Conservation (phyloP, 2,797 vertebrate genomes). For the Paratrypauchen microcephalus region DNA sequence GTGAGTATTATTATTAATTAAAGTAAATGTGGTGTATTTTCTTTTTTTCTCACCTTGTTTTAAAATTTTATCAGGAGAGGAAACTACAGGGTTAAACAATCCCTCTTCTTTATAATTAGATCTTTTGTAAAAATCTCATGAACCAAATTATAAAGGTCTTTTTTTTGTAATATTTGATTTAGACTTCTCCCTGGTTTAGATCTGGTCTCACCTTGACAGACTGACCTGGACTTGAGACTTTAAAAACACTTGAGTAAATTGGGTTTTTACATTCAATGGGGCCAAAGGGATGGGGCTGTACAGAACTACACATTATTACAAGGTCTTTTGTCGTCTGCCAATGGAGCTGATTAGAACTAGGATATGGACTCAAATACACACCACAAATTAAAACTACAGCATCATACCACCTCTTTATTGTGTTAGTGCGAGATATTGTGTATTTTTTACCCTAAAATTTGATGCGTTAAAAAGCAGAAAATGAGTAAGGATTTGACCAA, state of each 20-base stretch:
- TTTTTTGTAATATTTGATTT: background rate
- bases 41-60: background rate
- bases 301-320: conserved; percentile 4
- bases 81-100: background rate
- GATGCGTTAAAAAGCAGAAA: no score
- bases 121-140: background rate
- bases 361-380: background rate
- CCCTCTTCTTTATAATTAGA: background rate
- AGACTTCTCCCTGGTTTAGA: conserved; percentile 4
- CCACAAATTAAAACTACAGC: no score
- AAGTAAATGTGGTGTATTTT: background rate
- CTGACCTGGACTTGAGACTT: conserved; percentile 20
- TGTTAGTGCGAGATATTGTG: no score
- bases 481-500: no score
- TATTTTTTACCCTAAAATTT: no score
- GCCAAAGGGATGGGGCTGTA: conserved; percentile 3
- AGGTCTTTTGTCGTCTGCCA: background rate
- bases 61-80: background rate
- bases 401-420: no score
- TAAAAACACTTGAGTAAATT: conserved; percentile 44
- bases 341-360: background rate
- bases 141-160: background rate
- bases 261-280: conserved; percentile 34
- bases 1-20: no score
- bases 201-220: conserved; percentile 37